Percentiles rank a stretch among this genome's conserved stretches.
These are phyloP conservation scores for Plebejus argus DNA, from an alignment of 2,888 invertebrate genomes.

Conservation along the genomic window DNA sequence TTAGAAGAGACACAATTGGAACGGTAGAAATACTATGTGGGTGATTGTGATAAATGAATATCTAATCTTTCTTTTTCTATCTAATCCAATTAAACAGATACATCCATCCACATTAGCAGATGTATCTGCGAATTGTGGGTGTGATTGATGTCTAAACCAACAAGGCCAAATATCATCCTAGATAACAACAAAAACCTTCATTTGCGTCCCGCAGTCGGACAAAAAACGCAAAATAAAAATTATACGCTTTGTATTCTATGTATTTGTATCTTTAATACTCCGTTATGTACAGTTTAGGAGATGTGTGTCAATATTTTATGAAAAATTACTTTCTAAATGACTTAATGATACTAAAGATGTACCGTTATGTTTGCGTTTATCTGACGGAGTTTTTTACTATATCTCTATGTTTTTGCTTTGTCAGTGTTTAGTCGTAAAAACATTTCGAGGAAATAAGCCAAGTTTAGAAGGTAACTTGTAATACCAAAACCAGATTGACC, in stretches of 20 bases:
- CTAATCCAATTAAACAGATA: neutral
- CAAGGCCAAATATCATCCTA: neutral
- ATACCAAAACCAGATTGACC: neutral
- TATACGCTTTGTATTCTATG: neutral
- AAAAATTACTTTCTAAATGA: slow-evolving; percentile 27
- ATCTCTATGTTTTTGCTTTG: neutral
- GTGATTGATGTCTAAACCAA: neutral
- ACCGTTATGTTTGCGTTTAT: slow-evolving; percentile 24
- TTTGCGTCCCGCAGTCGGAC: neutral
- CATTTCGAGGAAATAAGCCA: neutral
- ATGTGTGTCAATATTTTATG: slow-evolving; percentile 19
- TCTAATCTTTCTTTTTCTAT: neutral
- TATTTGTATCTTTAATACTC: slow-evolving; percentile 13
- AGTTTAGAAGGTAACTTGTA: neutral
- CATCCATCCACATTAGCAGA: neutral
- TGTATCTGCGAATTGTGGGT: slow-evolving; percentile 1
- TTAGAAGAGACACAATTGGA: neutral
- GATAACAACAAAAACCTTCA: neutral
- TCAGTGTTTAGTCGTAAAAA: neutral
- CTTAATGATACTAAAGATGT: slow-evolving; percentile 14
- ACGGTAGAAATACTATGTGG: neutral
- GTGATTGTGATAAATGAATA: slow-evolving; percentile 12
- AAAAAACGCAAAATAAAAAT: neutral
- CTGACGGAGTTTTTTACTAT: neutral
- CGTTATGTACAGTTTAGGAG: slow-evolving; percentile 24